Conservation (phyloP, 2,888 invertebrate species). For the Dioctria rufipes region DNA sequence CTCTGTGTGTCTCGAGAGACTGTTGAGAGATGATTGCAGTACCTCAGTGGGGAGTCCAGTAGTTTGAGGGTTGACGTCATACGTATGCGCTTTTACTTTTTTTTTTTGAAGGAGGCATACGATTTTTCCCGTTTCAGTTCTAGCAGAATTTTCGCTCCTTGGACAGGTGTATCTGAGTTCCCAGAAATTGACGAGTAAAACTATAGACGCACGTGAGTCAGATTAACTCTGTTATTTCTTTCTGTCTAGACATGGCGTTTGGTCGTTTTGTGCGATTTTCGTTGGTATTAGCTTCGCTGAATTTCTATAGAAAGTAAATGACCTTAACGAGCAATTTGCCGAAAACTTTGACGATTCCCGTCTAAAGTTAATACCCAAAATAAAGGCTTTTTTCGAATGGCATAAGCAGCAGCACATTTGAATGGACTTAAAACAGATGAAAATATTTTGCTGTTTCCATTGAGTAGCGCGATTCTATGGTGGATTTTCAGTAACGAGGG, state of each 20-base stretch:
- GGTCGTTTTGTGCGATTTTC: neutral
- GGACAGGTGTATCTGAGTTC: neutral
- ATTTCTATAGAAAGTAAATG: conserved; percentile 10
- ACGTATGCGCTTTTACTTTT: conserved; percentile 44
- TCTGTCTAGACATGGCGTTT: conserved; percentile 38
- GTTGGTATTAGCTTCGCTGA: neutral
- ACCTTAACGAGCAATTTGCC: conserved; percentile 14
- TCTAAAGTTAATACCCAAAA: neutral
- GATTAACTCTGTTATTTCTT: conserved; percentile 33
- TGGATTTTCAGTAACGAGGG: neutral
- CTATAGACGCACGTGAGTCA: conserved; percentile 10
- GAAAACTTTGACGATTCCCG: conserved; percentile 24
- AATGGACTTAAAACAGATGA: conserved; percentile 21
- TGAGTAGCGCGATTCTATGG: neutral
- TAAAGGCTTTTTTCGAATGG: neutral
- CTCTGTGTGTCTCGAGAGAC: neutral
- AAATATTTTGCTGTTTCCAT: neutral
- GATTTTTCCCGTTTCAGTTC: neutral
- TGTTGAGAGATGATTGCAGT: conserved; percentile 30
- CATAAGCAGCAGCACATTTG: conserved; percentile 19
- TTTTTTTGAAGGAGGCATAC: neutral
- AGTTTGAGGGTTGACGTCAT: conserved; percentile 50
- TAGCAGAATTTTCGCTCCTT: neutral
- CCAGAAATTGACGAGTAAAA: conserved; percentile 8
- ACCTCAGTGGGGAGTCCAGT: neutral